These are phyloP conservation scores for Rhadina sibilatrix DNA, from an alignment of 2,113 vertebrate species.

Conservation along the genomic window DNA sequence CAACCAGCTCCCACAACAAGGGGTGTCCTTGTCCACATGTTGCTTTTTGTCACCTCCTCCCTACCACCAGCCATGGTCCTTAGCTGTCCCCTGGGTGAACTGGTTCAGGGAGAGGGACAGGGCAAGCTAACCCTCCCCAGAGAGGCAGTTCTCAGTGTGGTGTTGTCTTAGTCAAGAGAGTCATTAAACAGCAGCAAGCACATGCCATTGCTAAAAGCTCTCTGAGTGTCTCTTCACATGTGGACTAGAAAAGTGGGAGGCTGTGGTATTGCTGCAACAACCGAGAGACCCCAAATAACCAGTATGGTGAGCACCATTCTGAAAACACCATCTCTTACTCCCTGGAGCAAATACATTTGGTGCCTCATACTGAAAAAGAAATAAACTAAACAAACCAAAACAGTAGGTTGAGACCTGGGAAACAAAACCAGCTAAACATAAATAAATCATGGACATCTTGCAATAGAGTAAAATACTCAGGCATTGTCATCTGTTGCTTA, in stretches of 20 bases:
- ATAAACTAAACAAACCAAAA: not conserved
- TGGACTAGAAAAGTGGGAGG: not conserved
- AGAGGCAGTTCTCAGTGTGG: not conserved
- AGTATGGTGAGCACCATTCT: not conserved
- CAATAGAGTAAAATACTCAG: not conserved
- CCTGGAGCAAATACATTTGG: not conserved
- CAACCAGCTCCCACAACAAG: not conserved
- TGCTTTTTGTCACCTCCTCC: not conserved
- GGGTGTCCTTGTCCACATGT: not conserved
- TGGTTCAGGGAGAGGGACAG: not conserved
- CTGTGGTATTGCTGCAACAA: not conserved
- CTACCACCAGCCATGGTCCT: accelerated
- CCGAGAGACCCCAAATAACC: not conserved
- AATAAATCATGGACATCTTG: not conserved
- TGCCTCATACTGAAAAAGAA: not conserved
- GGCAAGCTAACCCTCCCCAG: not conserved
- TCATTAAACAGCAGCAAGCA: not conserved
- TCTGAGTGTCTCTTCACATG: not conserved
- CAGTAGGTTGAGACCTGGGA: slow-evolving; percentile 1
- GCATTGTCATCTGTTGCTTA: slow-evolving; percentile 51
- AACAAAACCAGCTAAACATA: slow-evolving; percentile 18
- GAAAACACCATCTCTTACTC: not conserved
- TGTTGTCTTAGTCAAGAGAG: not conserved
- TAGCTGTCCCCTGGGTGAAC: not conserved
- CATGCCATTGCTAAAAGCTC: not conserved